These are phyloP conservation scores for Orycteropus afer DNA, from an alignment of 2,113 vertebrate species.

Conservation along the genomic window DNA sequence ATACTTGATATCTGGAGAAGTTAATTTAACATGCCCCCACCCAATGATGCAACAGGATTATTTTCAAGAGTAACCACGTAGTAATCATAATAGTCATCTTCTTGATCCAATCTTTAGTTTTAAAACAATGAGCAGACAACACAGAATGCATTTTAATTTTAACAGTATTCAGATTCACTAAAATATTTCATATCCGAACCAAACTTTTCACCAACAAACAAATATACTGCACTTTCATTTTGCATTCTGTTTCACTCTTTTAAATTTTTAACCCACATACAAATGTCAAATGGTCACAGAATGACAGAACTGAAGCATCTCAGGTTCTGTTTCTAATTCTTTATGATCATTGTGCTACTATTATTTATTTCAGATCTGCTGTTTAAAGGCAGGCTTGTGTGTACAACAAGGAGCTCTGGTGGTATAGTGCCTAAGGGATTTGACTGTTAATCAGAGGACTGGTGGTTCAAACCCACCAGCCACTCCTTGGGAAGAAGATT, in stretches of 20 bases:
- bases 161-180: neutral
- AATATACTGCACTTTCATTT: neutral
- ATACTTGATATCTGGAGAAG: neutral
- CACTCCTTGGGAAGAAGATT: too few species aligned
- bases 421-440: too few species aligned
- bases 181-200: neutral
- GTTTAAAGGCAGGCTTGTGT: too few species aligned
- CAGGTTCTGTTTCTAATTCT: neutral
- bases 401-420: too few species aligned
- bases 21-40: neutral
- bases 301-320: neutral
- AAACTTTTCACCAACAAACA: neutral
- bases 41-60: neutral
- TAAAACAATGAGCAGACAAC: neutral
- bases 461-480: too few species aligned
- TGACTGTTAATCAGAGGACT: too few species aligned
- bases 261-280: neutral
- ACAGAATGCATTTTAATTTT: neutral
- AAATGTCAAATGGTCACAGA: neutral
- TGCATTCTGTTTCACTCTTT: neutral
- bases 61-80: neutral
- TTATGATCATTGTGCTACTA: neutral
- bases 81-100: neutral
- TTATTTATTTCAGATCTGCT: too few species aligned
- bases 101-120: neutral